A percentile compares a stretch with the other conserved stretches of the same genome.
These are phyloP conservation scores for Camptogramma bilineatum DNA, from an alignment of 2,888 invertebrate genomes.

Conservation along the genomic window DNA sequence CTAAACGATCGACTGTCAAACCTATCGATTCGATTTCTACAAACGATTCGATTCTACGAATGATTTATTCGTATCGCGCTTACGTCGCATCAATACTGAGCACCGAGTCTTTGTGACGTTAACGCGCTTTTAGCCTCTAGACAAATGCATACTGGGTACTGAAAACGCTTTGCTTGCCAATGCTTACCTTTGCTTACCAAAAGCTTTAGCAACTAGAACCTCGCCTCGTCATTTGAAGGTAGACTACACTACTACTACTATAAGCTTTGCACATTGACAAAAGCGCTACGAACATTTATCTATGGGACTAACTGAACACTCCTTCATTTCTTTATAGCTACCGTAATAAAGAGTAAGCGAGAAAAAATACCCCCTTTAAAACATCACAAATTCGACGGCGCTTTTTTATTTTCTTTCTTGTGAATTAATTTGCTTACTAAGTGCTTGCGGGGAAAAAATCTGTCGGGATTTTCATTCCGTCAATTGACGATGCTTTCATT, in stretches of 20 bases:
- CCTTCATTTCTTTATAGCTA: constrained; percentile 48
- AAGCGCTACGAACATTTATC: constrained; percentile 2
- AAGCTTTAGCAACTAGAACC: background rate
- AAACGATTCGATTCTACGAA: constrained; percentile 61
- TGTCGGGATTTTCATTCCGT: constrained; percentile 60
- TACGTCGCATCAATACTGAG: constrained; percentile 56
- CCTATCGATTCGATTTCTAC: constrained; percentile 64
- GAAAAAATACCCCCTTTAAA: constrained; percentile 69
- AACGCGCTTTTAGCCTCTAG: constrained; percentile 51
- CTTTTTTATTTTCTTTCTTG: constrained; percentile 61
- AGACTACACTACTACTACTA: background rate
- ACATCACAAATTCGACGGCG: constrained; percentile 56
- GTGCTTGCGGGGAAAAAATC: constrained; percentile 63
- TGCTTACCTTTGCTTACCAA: background rate
- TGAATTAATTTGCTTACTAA: constrained; percentile 77
- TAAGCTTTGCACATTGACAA: background rate
- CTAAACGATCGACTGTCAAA: constrained; percentile 61
- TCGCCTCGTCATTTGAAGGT: background rate
- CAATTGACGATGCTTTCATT: constrained; percentile 61
- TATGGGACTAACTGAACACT: constrained; percentile 44
- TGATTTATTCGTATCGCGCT: constrained; percentile 75
- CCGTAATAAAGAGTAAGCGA: constrained; percentile 58
- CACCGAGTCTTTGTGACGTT: constrained; percentile 64
- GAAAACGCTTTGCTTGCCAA: background rate
- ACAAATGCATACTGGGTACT: constrained; percentile 12